Base-by-base conservation (phyloP, 1,140 invertebrate species). In the Asbolus verrucosus region DNA sequence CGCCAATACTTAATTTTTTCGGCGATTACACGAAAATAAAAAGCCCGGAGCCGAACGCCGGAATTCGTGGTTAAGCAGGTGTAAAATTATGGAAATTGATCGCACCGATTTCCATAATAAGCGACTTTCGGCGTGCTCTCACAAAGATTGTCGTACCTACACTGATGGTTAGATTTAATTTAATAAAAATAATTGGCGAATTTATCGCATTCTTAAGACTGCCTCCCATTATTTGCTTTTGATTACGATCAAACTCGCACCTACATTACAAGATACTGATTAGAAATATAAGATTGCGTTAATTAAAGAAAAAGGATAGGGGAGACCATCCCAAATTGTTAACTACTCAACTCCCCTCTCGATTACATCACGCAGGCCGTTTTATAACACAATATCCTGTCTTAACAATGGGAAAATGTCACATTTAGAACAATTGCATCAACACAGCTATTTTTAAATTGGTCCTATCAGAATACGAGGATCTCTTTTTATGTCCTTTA, bases 61-160 rank as follows among this genome's bases (percentile, higher is more conserved):
- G 46, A 54, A 54, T 54, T 54, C 11, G 46, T 54, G 46, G 46
- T 54, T 21, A 54, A 54, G 21, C 46, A 54, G 46, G 46, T 54
- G 46, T 54, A 54, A 54, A 54, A 27, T 19, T 54, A 54, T 54
- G 46, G 46, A 54, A 54, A 54, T 54, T 54, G 46, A 50, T 50
- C 16, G 21, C n/a, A n/a, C n/a, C n/a, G n/a, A n/a, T n/a, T n/a
- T n/a, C 18, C 43, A 50, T 50, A 50, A 50, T 50, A 18, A 50
- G 16, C 18, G 43, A 50, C 43, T 50, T 50, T 18, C n/a, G n/a
- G n/a, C n/a, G n/a, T n/a, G n/a, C n/a, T n/a, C n/a, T n/a, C n/a
- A n/a, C n/a, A n/a, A 18, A 50, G 43, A 41, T 14, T 50, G 21
- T 50, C 43, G 43, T 50, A 50, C 16, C 43, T n/a, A 50, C 18